Conservation (phyloP, 2,113 vertebrate species). For the Parotia lawesii region DNA sequence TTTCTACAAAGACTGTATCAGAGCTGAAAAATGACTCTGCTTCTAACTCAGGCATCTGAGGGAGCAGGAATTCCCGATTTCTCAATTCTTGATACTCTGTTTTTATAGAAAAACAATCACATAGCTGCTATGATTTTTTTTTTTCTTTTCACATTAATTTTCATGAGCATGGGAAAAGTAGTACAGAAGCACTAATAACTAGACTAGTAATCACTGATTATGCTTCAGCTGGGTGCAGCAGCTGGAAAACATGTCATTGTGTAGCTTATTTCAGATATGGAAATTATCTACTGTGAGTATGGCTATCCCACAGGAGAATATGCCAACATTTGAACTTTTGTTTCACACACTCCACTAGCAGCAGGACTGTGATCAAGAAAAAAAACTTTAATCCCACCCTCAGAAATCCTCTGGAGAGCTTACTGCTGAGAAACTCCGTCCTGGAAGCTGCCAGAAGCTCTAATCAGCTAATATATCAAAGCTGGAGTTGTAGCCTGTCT, state of each 20-base stretch:
- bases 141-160: neutral
- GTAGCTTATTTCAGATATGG: neutral
- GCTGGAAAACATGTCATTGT: neutral
- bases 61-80: neutral
- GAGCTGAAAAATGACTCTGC: neutral
- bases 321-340: neutral
- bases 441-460: constrained; percentile 39
- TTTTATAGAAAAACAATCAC: neutral
- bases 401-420: constrained; percentile 36
- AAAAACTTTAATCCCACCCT: neutral
- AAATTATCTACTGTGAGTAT: neutral
- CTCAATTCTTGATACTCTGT: neutral
- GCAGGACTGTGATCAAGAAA: neutral
- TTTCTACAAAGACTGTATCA: neutral
- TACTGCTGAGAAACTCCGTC: constrained; percentile 25
- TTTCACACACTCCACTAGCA: constrained; percentile 23
- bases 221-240: neutral
- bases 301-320: neutral
- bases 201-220: neutral
- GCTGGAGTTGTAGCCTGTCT: neutral
- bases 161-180: neutral
- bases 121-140: neutral
- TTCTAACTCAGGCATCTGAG: neutral
- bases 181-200: neutral
- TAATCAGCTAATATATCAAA: constrained; percentile 50